A percentile compares a stretch with the other conserved stretches of the same genome.
These are phyloP conservation scores for Myotis myotis DNA, from an alignment of 2,797 vertebrate species.

Conservation along the genomic window DNA sequence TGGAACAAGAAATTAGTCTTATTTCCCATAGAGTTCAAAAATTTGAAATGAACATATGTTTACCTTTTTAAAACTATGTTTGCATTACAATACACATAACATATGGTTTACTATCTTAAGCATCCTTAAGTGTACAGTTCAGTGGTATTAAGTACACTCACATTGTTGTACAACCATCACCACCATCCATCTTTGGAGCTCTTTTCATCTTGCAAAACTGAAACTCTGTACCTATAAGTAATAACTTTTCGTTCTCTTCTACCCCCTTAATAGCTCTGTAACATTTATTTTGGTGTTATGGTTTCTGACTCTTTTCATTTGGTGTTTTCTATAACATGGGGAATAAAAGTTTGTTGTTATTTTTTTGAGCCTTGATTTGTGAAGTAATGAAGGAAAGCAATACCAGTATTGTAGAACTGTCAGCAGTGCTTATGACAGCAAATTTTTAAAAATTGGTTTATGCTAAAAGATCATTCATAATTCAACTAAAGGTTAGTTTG, in stretches of 20 bases:
- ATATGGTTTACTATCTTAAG: neutral
- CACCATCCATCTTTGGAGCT: neutral
- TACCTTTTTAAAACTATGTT: conserved; percentile 9
- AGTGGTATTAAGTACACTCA: neutral
- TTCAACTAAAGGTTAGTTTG: conserved; percentile 9
- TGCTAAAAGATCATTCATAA: neutral
- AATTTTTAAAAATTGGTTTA: neutral
- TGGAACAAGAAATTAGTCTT: neutral
- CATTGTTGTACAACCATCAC: neutral
- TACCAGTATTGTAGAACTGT: neutral
- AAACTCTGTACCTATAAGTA: neutral
- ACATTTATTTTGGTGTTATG: neutral
- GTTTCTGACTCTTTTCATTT: neutral
- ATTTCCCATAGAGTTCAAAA: neutral
- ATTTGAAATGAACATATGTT: conserved; percentile 16
- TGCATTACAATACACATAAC: neutral
- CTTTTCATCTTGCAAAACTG: neutral
- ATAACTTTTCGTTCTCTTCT: neutral
- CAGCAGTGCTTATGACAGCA: neutral
- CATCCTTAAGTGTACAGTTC: neutral
- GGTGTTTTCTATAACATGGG: neutral
- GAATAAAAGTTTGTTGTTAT: neutral
- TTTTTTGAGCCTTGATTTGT: conserved; percentile 4
- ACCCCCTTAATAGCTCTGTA: neutral
- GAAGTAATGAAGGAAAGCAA: neutral